Evolutionary conservation across 2,797 vertebrate genomes (phyloP).

Genomic region (Novumbra hubbsi): DNA sequence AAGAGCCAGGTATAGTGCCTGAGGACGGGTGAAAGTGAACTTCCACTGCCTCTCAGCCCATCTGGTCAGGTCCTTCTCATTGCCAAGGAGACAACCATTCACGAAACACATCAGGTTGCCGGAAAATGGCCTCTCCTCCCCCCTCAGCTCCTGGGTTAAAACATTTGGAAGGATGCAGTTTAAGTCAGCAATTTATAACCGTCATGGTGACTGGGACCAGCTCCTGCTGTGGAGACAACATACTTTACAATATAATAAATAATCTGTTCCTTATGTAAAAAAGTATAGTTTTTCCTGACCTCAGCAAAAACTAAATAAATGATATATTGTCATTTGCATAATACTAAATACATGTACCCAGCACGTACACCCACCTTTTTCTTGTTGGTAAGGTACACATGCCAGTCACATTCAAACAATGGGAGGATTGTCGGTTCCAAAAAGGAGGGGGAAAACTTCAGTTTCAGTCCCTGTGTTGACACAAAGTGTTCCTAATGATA

Average conservation of each 20-base stretch:
- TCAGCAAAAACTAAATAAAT: too few species aligned
- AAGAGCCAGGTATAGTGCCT: constrained; percentile 72
- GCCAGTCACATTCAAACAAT: constrained; percentile 73
- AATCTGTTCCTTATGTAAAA: too few species aligned
- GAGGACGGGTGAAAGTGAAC: constrained; percentile 65
- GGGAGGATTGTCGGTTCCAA: constrained; percentile 58
- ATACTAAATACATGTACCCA: not conserved
- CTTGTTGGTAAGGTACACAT: constrained; percentile 59
- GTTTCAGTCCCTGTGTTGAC: constrained; percentile 61
- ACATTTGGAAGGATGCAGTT: constrained; percentile 29
- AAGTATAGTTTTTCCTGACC: too few species aligned
- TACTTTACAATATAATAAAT: not conserved
- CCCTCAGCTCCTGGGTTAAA: constrained; percentile 78
- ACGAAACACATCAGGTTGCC: constrained; percentile 82
- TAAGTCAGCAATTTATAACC: constrained; percentile 39
- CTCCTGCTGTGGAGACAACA: not conserved
- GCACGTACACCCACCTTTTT: constrained; percentile 57
- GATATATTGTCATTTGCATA: not conserved
- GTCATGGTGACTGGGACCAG: not conserved
- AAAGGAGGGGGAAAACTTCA: constrained; percentile 62
- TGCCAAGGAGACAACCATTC: constrained; percentile 76
- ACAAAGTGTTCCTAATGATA: not conserved
- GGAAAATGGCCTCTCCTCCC: constrained; percentile 81
- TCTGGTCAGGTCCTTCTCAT: constrained; percentile 72
- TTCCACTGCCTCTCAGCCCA: constrained; percentile 80